Base-by-base conservation (phyloP, 2,888 invertebrate species). In the Platycheirus albimanus region DNA sequence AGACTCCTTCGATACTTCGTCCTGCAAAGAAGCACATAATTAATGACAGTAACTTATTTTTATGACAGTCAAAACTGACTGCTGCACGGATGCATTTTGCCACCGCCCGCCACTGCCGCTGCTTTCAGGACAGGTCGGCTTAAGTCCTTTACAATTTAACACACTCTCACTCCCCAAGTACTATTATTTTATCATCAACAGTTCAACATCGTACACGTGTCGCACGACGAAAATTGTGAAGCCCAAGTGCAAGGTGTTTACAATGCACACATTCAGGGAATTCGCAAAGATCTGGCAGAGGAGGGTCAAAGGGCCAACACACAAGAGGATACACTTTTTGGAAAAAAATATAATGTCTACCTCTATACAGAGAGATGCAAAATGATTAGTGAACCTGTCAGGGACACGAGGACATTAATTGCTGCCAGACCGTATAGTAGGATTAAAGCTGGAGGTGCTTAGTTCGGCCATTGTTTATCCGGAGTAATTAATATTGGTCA, bases 31-130 rank as follows among this genome's bases (percentile, higher is more conserved):
- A 67, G 81, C 61, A 67, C 71, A 54, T 56, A 63, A 71, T 77
- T 81, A 77, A 81, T 77, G 77, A 72, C 71, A 66, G 71, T 71
- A 38, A 81, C 71, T 81, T 81, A 81, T 67, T 81, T 81, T 77
- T 81, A 81, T 81, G 81, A 81, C 71, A 81, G 67, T 63, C 71
- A 76, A 77, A 81, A n/a, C 24, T 41, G 38, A 81, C 67, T 47
- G 67, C 38, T 69, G 70, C 75, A 69, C 56, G 61, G 56, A 54
- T 49, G 64, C 49, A 24, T 54, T 54, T 36, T 24, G 63, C 17
- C 61, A 71, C 61, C 30, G 41, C 17, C n/a, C n/a, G n/a, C n/a
- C n/a, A n/a, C n/a, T n/a, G n/a, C n/a, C n/a, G n/a, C n/a, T 58
- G 24, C 19, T 61, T 43, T 61, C 43, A 61, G 61, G 30, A 30